phyloP scores from a whole-genome alignment of 2,888 invertebrate genomes.

The Cheilosia grossa region DNA sequence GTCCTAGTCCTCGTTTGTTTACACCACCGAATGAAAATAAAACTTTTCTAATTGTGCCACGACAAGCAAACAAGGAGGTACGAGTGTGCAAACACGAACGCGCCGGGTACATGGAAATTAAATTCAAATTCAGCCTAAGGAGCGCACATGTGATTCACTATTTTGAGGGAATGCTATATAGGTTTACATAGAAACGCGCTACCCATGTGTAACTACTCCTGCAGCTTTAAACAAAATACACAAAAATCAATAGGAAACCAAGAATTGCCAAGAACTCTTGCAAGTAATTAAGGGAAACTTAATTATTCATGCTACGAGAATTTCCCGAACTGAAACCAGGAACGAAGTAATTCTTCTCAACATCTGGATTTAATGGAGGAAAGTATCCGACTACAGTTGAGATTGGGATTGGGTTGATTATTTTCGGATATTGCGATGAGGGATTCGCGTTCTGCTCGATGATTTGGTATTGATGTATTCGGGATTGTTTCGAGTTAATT shows the following conservation, averaged over 20 bases:
- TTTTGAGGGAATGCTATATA: too few species aligned
- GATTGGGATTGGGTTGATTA: conserved; percentile 5
- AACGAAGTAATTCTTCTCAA: background rate
- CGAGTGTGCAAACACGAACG: background rate
- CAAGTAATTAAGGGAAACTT: conserved; percentile 12
- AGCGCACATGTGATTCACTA: too few species aligned
- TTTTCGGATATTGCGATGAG: conserved; percentile 16
- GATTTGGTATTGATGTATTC: conserved; percentile 16
- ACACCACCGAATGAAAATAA: background rate
- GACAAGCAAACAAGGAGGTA: background rate
- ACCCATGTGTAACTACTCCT: too few species aligned
- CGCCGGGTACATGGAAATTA: background rate
- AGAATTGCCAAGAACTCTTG: background rate
- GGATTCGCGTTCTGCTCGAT: background rate
- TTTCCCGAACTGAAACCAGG: conserved; percentile 7
- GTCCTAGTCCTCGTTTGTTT: background rate
- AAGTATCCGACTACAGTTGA: conserved; percentile 4
- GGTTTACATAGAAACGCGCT: too few species aligned
- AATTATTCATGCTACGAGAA: conserved; percentile 18
- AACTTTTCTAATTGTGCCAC: conserved; percentile 15
- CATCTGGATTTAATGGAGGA: conserved; percentile 21
- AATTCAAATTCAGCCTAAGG: background rate
- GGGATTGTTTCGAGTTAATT: conserved; percentile 16
- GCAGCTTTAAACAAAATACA: conserved; percentile 13
- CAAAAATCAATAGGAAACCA: conserved; percentile 9